A percentile compares a stretch with the other conserved stretches of the same genome.
Conservation (phyloP, 2,797 vertebrate genomes). For the Cyclura pinguis region DNA sequence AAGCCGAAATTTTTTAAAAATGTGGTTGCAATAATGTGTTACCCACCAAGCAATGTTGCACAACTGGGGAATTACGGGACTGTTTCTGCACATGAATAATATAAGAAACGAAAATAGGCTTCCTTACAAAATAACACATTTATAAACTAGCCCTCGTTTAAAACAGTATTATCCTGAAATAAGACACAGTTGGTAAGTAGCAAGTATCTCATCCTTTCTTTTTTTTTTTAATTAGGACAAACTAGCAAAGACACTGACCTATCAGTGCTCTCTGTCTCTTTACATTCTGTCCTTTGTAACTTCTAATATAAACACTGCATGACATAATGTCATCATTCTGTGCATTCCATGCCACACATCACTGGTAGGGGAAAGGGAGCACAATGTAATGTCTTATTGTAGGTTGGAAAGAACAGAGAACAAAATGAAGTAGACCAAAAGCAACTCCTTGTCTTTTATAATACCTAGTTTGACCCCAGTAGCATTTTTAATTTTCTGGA, state of each 20-base stretch:
- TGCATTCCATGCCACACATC: background rate
- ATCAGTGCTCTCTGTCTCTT: background rate
- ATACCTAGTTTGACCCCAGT: background rate
- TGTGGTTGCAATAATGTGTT: background rate
- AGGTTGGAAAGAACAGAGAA: background rate
- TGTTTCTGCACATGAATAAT: conserved; percentile 21
- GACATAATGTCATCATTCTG: background rate
- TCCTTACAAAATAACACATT: background rate
- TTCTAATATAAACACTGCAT: background rate
- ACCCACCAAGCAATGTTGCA: background rate
- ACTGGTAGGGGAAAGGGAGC: background rate
- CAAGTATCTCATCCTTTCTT: background rate
- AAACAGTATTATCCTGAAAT: conserved; percentile 18
- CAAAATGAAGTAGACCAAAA: background rate
- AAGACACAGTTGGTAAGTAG: background rate
- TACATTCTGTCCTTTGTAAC: background rate
- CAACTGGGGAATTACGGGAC: background rate
- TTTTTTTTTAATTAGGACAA: background rate
- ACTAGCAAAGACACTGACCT: background rate
- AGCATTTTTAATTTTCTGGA: background rate
- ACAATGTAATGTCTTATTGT: background rate
- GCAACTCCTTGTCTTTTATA: background rate
- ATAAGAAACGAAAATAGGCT: background rate
- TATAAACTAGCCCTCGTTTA: conserved; percentile 22
- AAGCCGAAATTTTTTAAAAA: conserved; percentile 35